A percentile compares a stretch with the other conserved stretches of the same genome.
Conservation (phyloP, 2,113 vertebrate genomes). For the Notarius quadriscutis region DNA sequence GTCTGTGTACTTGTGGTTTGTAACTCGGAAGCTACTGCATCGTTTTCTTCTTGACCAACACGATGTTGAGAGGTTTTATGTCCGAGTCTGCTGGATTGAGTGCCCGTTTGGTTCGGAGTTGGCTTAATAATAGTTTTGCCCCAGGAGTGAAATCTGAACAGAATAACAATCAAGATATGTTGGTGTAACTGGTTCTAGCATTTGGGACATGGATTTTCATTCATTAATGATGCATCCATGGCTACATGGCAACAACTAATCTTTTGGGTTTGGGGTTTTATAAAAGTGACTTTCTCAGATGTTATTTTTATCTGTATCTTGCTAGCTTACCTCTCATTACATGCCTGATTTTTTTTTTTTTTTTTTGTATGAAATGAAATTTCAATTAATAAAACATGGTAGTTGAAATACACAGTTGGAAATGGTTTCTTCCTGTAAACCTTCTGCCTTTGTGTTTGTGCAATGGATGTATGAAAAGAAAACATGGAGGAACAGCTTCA, state of each 20-base stretch:
- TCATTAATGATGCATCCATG: conserved; percentile 46
- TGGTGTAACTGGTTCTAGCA: background rate
- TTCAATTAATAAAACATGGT: conserved; percentile 68
- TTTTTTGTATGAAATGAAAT: conserved; percentile 61
- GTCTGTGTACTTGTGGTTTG: background rate
- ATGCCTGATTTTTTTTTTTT: conserved; percentile 62
- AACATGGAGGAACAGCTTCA: background rate
- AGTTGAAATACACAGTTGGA: background rate
- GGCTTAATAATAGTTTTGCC: background rate
- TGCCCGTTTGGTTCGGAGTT: conserved; percentile 1
- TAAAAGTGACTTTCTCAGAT: conserved; percentile 78
- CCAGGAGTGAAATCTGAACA: background rate
- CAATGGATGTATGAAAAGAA: background rate
- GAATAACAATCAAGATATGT: background rate
- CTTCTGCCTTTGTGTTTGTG: background rate
- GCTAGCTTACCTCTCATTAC: conserved; percentile 79
- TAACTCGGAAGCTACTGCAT: conserved; percentile 5
- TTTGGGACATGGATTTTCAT: conserved; percentile 1
- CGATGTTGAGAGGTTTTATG: background rate
- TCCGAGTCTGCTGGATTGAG: background rate
- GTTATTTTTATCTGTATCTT: conserved; percentile 65
- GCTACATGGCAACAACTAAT: conserved; percentile 14
- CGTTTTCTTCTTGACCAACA: conserved; percentile 36
- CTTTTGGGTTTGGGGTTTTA: conserved; percentile 77
- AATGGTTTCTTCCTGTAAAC: background rate